Percentiles rank a stretch among this genome's conserved stretches.
phyloP scores from a whole-genome alignment of 2,113 vertebrate species.

The Antechinus flavipes region DNA sequence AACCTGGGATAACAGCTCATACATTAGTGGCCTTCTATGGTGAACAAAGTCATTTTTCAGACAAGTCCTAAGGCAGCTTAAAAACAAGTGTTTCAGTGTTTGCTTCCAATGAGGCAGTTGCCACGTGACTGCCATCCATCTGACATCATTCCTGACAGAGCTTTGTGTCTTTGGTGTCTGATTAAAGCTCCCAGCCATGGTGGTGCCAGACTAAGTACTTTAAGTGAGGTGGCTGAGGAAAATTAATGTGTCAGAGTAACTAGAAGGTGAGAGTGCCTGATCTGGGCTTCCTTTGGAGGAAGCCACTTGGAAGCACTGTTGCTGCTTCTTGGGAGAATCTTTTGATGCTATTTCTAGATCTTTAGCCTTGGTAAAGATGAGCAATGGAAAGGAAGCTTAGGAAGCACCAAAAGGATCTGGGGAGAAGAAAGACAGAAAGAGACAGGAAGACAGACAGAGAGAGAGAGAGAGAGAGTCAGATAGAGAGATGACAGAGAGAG shows the following conservation, averaged over 20 bases:
- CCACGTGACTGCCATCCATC: conserved; percentile 81
- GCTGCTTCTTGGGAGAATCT: conserved; percentile 69
- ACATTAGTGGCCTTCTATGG: conserved; percentile 81
- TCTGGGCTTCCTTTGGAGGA: conserved; percentile 75
- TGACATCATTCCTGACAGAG: conserved; percentile 88
- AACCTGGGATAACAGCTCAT: conserved; percentile 80
- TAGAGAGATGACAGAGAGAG: neutral
- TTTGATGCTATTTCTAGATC: conserved; percentile 70
- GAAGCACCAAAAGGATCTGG: neutral
- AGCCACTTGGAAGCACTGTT: conserved; percentile 63
- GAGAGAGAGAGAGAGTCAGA: neutral
- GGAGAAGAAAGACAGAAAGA: no score
- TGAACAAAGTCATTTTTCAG: conserved; percentile 87
- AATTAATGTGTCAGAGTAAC: conserved; percentile 86
- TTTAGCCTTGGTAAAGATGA: conserved; percentile 66
- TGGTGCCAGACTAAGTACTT: conserved; percentile 86
- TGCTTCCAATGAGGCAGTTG: conserved; percentile 80
- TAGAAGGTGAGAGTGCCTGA: conserved; percentile 77
- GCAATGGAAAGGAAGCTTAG: conserved; percentile 1
- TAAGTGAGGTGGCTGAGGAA: conserved; percentile 83
- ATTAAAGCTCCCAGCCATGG: conserved; percentile 84
- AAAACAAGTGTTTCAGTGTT: conserved; percentile 87
- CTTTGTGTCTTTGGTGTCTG: conserved; percentile 82
- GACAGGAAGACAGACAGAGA: neutral
- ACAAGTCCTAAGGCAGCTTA: conserved; percentile 82